Conservation (phyloP, 2,888 invertebrate species). For the Penaeus monodon region DNA sequence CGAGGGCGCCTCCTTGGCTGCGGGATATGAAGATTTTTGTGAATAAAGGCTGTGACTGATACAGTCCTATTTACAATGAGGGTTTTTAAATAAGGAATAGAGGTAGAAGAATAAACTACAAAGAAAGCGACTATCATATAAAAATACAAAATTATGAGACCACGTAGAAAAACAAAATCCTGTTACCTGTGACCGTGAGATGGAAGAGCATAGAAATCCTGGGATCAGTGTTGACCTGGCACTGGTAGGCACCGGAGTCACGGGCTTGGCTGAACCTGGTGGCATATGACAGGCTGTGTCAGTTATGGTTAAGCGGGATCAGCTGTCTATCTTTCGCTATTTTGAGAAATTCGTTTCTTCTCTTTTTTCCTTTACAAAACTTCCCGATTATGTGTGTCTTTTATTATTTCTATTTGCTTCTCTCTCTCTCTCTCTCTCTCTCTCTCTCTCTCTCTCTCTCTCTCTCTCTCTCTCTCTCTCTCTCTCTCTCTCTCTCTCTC, state of each 20-base stretch:
- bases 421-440: not conserved
- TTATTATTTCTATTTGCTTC: not conserved
- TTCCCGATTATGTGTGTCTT: too few relatives aligned
- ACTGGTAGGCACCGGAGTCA: constrained; percentile 59
- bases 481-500: constrained; percentile 25
- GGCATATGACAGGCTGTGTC: not conserved
- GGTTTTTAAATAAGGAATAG: too few relatives aligned
- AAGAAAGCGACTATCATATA: not conserved
- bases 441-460: not conserved
- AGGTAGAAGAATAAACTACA: not conserved
- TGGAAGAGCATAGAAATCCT: constrained; percentile 52
- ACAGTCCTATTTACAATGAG: too few relatives aligned
- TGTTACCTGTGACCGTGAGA: constrained; percentile 53
- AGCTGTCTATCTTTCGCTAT: too few relatives aligned
- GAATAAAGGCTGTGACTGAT: too few relatives aligned
- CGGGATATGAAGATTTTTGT: too few relatives aligned
- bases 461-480: constrained; percentile 15
- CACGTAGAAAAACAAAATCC: too few relatives aligned
- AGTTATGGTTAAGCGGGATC: too few relatives aligned
- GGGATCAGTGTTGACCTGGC: constrained; percentile 63
- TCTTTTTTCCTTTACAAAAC: too few relatives aligned
- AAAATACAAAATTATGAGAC: not conserved
- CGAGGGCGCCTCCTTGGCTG: too few relatives aligned
- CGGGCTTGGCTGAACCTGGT: constrained; percentile 59
- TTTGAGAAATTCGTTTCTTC: too few relatives aligned